phyloP scores from a whole-genome alignment of 1,140 invertebrate genomes.

The Sitodiplosis mosellana region DNA sequence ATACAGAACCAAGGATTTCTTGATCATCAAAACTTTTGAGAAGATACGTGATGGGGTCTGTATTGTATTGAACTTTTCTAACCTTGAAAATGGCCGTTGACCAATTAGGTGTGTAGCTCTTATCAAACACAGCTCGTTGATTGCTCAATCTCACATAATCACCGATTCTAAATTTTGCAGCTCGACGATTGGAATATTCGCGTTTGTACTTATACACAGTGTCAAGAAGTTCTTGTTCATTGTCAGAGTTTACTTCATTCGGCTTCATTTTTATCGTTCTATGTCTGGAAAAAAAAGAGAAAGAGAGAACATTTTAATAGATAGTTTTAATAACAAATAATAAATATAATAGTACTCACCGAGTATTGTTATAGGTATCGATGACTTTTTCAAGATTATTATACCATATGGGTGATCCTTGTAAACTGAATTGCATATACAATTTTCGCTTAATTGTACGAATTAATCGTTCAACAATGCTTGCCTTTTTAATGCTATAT shows the following conservation, averaged over 20 bases:
- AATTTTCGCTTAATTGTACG: conserved; percentile 27
- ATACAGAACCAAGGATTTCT: conserved; percentile 19
- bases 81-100: conserved; percentile 24
- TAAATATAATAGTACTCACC: too few relatives aligned
- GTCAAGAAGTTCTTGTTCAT: conserved; percentile 12
- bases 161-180: conserved; percentile 9
- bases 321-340: too few relatives aligned
- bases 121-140: conserved; percentile 19
- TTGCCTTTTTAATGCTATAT: conserved; percentile 25
- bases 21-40: conserved; percentile 14
- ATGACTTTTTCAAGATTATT: conserved; percentile 20
- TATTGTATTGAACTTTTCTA: conserved; percentile 13
- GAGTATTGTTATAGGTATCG: conserved; percentile 24
- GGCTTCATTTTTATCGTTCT: conserved; percentile 25
- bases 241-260: conserved; percentile 13
- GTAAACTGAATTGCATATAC: conserved; percentile 25
- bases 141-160: conserved; percentile 23
- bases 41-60: conserved; percentile 18
- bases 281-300: conserved; percentile 16
- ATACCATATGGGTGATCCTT: conserved; percentile 24
- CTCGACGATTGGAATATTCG: conserved; percentile 5
- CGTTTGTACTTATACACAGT: conserved; percentile 11
- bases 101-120: conserved; percentile 26
- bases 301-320: too few relatives aligned
- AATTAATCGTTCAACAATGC: conserved; percentile 28